Percentiles rank a stretch among this genome's conserved stretches.
These are phyloP conservation scores for Arctopsyche grandis DNA, from an alignment of 1,140 invertebrate genomes.

Conservation along the genomic window DNA sequence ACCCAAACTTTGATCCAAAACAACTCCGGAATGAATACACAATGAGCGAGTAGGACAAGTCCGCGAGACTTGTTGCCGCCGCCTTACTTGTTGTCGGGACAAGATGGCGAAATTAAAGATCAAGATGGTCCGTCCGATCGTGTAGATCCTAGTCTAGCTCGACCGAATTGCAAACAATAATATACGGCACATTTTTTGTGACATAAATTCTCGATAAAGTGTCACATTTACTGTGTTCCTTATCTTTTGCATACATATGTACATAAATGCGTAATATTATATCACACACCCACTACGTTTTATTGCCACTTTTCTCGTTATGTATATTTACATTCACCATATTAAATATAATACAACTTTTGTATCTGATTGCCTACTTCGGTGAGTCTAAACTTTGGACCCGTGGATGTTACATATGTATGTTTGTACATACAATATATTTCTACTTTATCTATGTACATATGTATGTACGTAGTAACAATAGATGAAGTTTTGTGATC, in stretches of 20 bases:
- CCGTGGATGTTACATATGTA: too few species aligned
- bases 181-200: background rate
- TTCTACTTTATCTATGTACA: too few species aligned
- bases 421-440: too few species aligned
- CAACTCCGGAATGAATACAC: constrained; percentile 16
- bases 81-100: background rate
- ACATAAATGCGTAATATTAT: too few species aligned
- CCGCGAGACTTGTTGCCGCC: constrained; percentile 14
- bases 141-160: too few species aligned
- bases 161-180: background rate
- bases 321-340: too few species aligned
- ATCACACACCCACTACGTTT: background rate
- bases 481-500: too few species aligned
- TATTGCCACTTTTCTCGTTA: background rate
- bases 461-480: too few species aligned
- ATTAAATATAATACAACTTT: too few species aligned
- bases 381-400: too few species aligned
- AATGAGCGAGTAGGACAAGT: background rate
- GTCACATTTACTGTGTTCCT: background rate
- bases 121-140: background rate
- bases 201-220: background rate
- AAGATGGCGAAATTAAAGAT: background rate
- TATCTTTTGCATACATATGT: background rate
- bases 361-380: too few species aligned
- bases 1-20: constrained; percentile 21